Evolutionary conservation across 2,113 vertebrate genomes (phyloP), one percentile per base, ranked within the genome.

Genomic region (Thamnaconus septentrionalis): DNA sequence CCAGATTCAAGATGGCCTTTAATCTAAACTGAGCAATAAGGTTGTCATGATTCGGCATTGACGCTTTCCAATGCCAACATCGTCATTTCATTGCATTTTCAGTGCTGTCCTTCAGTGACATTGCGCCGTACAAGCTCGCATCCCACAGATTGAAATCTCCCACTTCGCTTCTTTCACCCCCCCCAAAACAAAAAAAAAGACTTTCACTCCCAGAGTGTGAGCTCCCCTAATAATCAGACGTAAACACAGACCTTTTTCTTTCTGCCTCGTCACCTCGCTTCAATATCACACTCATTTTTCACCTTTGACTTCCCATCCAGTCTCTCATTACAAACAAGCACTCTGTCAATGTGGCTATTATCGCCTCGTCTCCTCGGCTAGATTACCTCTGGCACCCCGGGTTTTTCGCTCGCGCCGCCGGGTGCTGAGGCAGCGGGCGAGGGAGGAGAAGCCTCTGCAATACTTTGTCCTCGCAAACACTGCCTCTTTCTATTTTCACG

Each of bases 211-310:
- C 41, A 4, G 45, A 54, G 61, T 70, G 73, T 76, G 64, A 78
- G 56, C 41, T 66, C 63, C 31, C 54, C 65, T 74, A 66, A 84
- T 78, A 83, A 85, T 78, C 82, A 61, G 69, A 85, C 59, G 77
- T 79, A 80, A 75, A 73, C 73, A 75, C 71, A 81, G 66, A 72
- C 59, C 57, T 63, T 55, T 44, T 59, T 68, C 70, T 66, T 59
- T 67, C 70, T 61, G 64, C 67, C 59, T 70, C 61, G 67, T 81
- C 73, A 78, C 49, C 66, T 71, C 69, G 68, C 59, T 62, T 77
- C 85, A 79, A 91, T 89, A 91, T 88, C 83, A 75, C 85, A 88
- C 77, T 89, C 83, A 85, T 89, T 90, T 87, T 87, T 89, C 85
- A 85, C 87, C 89, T 90, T 89, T 89, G 87, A 86, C 89, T 89